Percentiles rank a stretch among this genome's conserved stretches.
These are phyloP conservation scores for Kryptolebias ocellatus DNA, from an alignment of 2,797 vertebrate species.

Conservation along the genomic window DNA sequence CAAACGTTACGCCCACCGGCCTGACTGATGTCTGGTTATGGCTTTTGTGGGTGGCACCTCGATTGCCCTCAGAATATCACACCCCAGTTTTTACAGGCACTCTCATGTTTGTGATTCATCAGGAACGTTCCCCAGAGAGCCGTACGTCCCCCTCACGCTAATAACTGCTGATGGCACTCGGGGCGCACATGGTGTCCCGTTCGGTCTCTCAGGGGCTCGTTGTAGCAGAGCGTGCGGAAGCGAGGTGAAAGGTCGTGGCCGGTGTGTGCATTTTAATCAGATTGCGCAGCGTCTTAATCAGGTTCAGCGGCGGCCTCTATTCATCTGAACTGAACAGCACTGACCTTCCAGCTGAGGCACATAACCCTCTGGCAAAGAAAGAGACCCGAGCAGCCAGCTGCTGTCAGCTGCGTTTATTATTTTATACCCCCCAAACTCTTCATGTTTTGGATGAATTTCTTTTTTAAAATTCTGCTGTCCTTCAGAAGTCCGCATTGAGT, in stretches of 20 bases:
- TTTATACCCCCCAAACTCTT: conserved; percentile 13
- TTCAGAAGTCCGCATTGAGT: conserved; percentile 20
- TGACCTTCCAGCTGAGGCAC: conserved; percentile 68
- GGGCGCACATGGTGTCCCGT: conserved; percentile 6
- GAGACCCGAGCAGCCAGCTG: conserved; percentile 56
- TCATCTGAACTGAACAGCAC: conserved; percentile 40
- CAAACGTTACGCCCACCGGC: conserved; percentile 36
- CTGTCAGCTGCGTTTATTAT: conserved; percentile 7
- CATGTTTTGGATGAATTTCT: conserved; percentile 9
- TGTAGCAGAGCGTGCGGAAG: conserved; percentile 29
- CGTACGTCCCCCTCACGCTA: background rate
- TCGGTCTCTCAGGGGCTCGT: conserved; percentile 30
- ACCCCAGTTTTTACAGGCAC: background rate
- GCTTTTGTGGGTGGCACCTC: conserved; percentile 13
- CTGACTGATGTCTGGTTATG: conserved; percentile 30
- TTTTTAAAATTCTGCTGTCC: conserved; percentile 12
- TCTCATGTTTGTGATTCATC: conserved; percentile 17
- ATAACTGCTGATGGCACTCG: conserved; percentile 42
- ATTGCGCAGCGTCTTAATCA: conserved; percentile 57
- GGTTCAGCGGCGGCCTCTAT: conserved; percentile 50
- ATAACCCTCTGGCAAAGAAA: conserved; percentile 50
- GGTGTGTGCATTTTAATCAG: conserved; percentile 64
- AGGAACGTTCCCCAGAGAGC: conserved; percentile 35
- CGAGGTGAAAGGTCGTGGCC: conserved; percentile 62
- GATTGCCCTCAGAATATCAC: conserved; percentile 20